Percentiles rank a stretch among this genome's conserved stretches.
Evolutionary conservation across 2,888 invertebrate species (phyloP).

Genomic region (Nudaria mundana): DNA sequence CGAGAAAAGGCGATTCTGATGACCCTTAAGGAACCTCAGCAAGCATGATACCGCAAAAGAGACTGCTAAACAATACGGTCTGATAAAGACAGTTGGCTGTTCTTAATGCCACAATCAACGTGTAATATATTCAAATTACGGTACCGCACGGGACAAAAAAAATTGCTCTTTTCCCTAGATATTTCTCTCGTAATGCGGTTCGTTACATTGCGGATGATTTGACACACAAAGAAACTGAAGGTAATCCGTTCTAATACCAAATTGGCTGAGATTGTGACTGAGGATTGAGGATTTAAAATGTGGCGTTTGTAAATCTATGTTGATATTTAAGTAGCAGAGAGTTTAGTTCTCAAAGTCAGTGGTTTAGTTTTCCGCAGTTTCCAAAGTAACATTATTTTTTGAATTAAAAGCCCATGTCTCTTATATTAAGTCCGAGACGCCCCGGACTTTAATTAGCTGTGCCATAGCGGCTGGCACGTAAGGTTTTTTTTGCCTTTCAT

Average conservation of each 20-base stretch:
- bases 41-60: not conserved
- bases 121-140: constrained; percentile 60
- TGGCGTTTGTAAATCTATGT: not conserved
- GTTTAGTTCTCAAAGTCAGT: too few species aligned
- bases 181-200: constrained; percentile 44
- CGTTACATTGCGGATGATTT: constrained; percentile 51
- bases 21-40: not conserved
- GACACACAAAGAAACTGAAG: constrained; percentile 39
- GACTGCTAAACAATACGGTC: not conserved
- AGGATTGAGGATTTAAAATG: constrained; percentile 15
- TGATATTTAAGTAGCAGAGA: too few species aligned
- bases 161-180: constrained; percentile 45
- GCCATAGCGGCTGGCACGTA: too few species aligned
- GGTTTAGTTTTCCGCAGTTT: too few species aligned
- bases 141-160: constrained; percentile 38
- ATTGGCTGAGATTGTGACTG: constrained; percentile 27
- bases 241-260: constrained; percentile 37
- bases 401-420: too few species aligned
- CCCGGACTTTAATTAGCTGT: too few species aligned
- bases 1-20: too few species aligned
- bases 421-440: too few species aligned
- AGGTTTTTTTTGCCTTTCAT: too few species aligned
- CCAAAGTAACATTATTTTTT: too few species aligned
- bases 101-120: constrained; percentile 42
- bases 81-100: constrained; percentile 5